Evolutionary conservation across 2,888 invertebrate genomes (phyloP), one percentile per base, ranked within the genome.

Genomic region (Agrochola lota): DNA sequence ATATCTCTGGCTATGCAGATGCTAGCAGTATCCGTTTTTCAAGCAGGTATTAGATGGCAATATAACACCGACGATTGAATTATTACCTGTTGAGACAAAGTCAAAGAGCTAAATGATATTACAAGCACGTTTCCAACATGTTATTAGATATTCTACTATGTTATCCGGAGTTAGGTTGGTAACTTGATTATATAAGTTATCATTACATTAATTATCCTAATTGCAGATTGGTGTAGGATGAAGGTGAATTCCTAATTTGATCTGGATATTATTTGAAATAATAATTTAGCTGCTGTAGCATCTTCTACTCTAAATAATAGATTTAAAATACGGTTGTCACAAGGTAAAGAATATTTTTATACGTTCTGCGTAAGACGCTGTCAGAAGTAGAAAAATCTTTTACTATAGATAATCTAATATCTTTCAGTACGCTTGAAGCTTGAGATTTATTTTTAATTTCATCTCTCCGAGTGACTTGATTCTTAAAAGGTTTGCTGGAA

Each of bases 1-100:
- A 75, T 87, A 85, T 87, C 83, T 83, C 71, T 76, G 71, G 76
- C 57, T 70, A 77, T 81, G 83, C 85, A 89, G 82, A 71, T 78
- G 78, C 69, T 77, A 80, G 75, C 71, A 68, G 77, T 81, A 86
- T 84, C 76, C 49, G 52, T 74, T 75, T 85, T 82, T 82, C 77
- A 80, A 83, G 72, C 71, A 71, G 62, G 67, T 62, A 76, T 78
- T 78, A 74, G 52, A 15, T 59, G 49, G 57, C 26, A 73, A 55
- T 68, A 76, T 69, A 78, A 79, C 57, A 74, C 59, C 52, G 35
- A 59, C n/a, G 55, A 82, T 77, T 71, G 43, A 73, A 76, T 75
- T 71, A 62, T 75, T 71, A 76, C 52, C n/a, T 35, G 64, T 35
- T 77, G 81, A 49, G 43, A 57, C 57, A 9, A 64, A 76, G 71